Evolutionary conservation across 2,888 invertebrate genomes (phyloP).

Genomic region (Zonitis immaculata): DNA sequence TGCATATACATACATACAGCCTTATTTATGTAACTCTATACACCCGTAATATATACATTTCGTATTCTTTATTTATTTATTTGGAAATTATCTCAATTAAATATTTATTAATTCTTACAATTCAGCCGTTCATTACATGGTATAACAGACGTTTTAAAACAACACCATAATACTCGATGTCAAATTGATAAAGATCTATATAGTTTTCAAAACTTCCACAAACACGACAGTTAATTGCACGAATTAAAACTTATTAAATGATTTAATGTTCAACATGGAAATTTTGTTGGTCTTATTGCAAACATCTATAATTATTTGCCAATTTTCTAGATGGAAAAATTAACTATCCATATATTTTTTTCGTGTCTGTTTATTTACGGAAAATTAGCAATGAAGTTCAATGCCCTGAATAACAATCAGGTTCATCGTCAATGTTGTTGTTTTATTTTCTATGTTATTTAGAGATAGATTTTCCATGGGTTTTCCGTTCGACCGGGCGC

Average conservation of each 20-base stretch:
- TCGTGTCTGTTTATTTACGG: neutral
- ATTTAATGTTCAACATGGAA: neutral
- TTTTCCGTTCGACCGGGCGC: neutral
- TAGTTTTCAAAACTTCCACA: neutral
- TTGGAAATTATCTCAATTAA: constrained; percentile 5
- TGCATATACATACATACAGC: no score
- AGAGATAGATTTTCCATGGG: neutral
- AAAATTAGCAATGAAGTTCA: neutral
- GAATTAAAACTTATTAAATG: neutral
- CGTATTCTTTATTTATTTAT: no score
- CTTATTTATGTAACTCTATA: constrained; percentile 12
- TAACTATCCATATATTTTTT: no score
- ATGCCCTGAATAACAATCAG: neutral
- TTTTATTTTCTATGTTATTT: neutral
- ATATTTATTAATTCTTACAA: constrained; percentile 9
- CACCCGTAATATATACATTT: no score
- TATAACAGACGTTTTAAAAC: no score
- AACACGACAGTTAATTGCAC: neutral
- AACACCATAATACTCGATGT: neutral
- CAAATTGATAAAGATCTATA: neutral
- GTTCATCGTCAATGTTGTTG: neutral
- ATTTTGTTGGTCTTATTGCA: no score
- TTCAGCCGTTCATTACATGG: neutral
- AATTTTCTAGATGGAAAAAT: no score
- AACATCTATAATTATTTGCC: no score